Base-by-base conservation (phyloP, 2,888 invertebrate species). In the Cataglyphis rosenhaueri region DNA sequence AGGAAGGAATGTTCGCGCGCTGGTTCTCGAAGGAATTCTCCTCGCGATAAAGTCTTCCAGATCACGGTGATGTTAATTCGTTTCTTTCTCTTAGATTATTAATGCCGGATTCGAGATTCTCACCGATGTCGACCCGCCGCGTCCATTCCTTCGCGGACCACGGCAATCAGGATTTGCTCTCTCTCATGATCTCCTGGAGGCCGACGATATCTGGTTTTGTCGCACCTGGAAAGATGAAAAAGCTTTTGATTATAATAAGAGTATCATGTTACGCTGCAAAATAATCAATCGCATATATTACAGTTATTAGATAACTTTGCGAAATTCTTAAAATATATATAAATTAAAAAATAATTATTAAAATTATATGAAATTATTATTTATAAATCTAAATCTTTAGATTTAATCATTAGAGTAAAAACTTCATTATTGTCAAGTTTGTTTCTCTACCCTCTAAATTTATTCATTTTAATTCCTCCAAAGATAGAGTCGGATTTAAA, bases 121-220 rank as follows among this genome's bases (percentile, higher is more conserved):
- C 32, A 10, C 25, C 44, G 32, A 55, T 66, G 38, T 78, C 73
- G 68, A 70, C 62, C 52, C n/a, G 29, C 55, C 55, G n/a, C 62
- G 71, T 70, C 88, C 87, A 85, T 84, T 82, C 81, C 76, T 66
- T 32, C 29, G 81, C 85, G 83, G 76, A 62, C 81, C 81, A 41
- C 78, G 81, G 79, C 74, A 84, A 88, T 88, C 88, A 88, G 78
- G 88, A 87, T 57, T 70, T 81, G 74, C 62, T 44, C 3, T 44
- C 44, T 44, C 44, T 73, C 86, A 86, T 85, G 18, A 21, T 61
- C n/a, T 32, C 52, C 32, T 55, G 57, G 70, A 61, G 52, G 15
- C 15, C 66, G 62, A 15, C 41, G 61, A 62, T 35, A 35, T 52
- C 57, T 44, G 9, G 18, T 32, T 44, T 21, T 48, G 48, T 61